A percentile compares a stretch with the other conserved stretches of the same genome.
These are phyloP conservation scores for Sceliomorpha sp. DNA, from an alignment of 2,888 invertebrate species.

Conservation along the genomic window DNA sequence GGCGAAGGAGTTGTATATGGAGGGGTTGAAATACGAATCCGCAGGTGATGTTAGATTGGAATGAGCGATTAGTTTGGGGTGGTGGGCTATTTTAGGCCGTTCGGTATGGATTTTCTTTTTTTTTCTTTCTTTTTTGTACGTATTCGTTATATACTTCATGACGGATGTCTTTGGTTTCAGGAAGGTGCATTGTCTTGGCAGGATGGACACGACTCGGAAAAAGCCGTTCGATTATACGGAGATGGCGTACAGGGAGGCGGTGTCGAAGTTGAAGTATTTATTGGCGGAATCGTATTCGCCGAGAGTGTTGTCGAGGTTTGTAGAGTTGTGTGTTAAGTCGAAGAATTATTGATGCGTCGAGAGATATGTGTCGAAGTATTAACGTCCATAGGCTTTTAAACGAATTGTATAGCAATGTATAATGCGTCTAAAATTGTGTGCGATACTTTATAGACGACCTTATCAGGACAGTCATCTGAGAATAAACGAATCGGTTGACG, in stretches of 20 bases:
- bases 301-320: constrained; percentile 62
- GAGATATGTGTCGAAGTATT: too few species aligned
- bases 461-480: constrained; percentile 39
- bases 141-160: too few species aligned
- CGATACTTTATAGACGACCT: constrained; percentile 21
- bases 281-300: constrained; percentile 89
- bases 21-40: too few species aligned
- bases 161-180: too few species aligned
- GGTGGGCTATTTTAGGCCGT: too few species aligned
- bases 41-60: too few species aligned
- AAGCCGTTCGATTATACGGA: constrained; percentile 90
- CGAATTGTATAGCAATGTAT: too few species aligned
- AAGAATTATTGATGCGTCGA: background rate
- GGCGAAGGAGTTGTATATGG: too few species aligned
- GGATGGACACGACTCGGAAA: constrained; percentile 82
- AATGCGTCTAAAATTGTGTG: too few species aligned
- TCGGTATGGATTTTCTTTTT: too few species aligned
- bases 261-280: constrained; percentile 88
- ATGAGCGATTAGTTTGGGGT: background rate
- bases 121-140: too few species aligned
- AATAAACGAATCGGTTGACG: constrained; percentile 80
- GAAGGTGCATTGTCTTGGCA: constrained; percentile 72
- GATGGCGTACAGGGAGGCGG: constrained; percentile 91
- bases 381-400: too few species aligned
- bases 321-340: background rate